A percentile compares a stretch with the other conserved stretches of the same genome.
These are phyloP conservation scores for Poecilus cupreus DNA, from an alignment of 2,888 invertebrate species.

Conservation along the genomic window DNA sequence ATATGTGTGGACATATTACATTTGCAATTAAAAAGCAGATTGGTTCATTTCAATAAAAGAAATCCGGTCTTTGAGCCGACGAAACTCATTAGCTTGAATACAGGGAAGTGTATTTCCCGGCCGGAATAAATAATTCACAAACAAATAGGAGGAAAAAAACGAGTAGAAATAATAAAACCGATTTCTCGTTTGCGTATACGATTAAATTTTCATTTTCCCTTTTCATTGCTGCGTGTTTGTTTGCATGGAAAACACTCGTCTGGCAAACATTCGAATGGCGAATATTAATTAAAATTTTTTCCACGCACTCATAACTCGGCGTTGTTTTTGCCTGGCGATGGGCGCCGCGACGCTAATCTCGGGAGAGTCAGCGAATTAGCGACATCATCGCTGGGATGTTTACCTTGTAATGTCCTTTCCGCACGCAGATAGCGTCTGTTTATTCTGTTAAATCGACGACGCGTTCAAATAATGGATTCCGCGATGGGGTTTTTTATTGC, in stretches of 20 bases:
- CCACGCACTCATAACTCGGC: background rate
- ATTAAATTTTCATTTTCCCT: constrained; percentile 46
- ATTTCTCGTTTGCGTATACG: constrained; percentile 28
- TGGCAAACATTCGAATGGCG: constrained; percentile 26
- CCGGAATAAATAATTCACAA: constrained; percentile 16
- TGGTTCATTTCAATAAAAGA: background rate
- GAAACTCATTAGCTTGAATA: background rate
- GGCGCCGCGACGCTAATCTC: background rate
- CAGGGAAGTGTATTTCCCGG: background rate
- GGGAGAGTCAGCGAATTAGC: background rate
- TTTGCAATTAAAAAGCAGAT: too few species aligned
- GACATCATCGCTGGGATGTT: background rate
- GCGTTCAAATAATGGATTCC: too few species aligned
- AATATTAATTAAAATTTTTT: constrained; percentile 43
- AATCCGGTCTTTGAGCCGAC: background rate
- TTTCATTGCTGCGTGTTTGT: constrained; percentile 28
- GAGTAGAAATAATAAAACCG: constrained; percentile 21
- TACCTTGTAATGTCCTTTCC: background rate
- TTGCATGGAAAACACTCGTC: constrained; percentile 30
- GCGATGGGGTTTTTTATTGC: too few species aligned
- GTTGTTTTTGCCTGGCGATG: background rate
- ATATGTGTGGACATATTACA: too few species aligned
- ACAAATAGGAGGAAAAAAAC: constrained; percentile 32
- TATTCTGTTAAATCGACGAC: too few species aligned
- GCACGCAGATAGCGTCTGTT: background rate